Conservation (phyloP, 2,797 vertebrate genomes). For the Acipenser oxyrinchus region DNA sequence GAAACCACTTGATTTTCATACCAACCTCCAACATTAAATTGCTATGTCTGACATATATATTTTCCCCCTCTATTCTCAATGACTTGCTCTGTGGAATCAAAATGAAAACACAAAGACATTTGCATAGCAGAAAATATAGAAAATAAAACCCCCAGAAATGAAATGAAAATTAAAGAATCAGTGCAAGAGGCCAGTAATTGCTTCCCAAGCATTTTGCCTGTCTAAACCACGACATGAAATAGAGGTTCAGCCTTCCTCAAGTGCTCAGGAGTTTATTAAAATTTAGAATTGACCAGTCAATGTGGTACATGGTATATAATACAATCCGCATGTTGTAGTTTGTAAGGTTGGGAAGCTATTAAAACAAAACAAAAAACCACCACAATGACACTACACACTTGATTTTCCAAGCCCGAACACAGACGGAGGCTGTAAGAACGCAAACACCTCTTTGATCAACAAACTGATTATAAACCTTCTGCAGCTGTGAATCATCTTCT, state of each 20-base stretch:
- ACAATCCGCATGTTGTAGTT: too few species aligned
- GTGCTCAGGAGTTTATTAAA: neutral
- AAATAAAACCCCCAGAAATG: conserved; percentile 14
- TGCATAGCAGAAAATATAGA: conserved; percentile 12
- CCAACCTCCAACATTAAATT: conserved; percentile 99
- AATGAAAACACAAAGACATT: conserved; percentile 45
- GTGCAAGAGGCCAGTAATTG: neutral
- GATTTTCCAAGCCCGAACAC: conserved; percentile 30
- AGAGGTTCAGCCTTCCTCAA: too few species aligned
- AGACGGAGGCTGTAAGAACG: conserved; percentile 13
- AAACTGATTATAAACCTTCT: conserved; percentile 39
- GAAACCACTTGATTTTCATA: conserved; percentile 46
- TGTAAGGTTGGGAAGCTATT: too few species aligned
- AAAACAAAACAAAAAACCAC: too few species aligned
- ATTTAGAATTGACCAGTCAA: too few species aligned
- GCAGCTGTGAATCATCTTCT: conserved; percentile 39
- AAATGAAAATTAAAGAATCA: conserved; percentile 21
- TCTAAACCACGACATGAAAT: neutral
- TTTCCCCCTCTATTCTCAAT: conserved; percentile 95
- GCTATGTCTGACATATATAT: conserved; percentile 99
- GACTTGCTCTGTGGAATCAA: conserved; percentile 83
- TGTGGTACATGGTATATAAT: too few species aligned
- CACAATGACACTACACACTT: conserved; percentile 30
- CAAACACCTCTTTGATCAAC: conserved; percentile 15
- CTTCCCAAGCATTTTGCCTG: too few species aligned